Evolutionary conservation across 2,888 invertebrate species (phyloP), one percentile per base, ranked within the genome.

Genomic region (Drosophila ezoana): DNA sequence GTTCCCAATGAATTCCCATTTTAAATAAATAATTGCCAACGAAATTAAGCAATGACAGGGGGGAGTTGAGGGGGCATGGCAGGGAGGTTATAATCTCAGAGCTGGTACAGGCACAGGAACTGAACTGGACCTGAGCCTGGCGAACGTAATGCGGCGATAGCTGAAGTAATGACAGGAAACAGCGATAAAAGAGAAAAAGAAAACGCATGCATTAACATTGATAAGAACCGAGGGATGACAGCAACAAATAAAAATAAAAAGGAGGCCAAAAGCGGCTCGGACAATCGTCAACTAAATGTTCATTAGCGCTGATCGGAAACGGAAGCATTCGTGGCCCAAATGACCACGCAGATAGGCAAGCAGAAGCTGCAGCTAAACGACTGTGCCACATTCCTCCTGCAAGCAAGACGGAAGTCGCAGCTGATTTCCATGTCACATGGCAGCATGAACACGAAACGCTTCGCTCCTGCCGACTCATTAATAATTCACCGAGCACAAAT

Each of bases 11-110:
- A 53, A 64, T 72, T 77, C 70, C 28, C 84, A 81, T 79, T 84
- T 85, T 85, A 85, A 85, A 89, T 85, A 85, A 85, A 85, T 85
- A 85, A 85, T 89, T 89, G 84, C 81, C 79, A 77, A 51, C 75
- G 87, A 85, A 89, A 89, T 89, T 83, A 83, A 87, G 89, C 74
- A 68, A 64, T 72, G 80, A 44, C 20, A 3, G 43, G 2, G 13
- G 28, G 45, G 59, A 4, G 9, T 13, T 8, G 44, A 38, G 8
- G 28, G n/a, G 45, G 44, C 20, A 10, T 14, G 48, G 44, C 35
- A 63, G 18, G 23, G 38, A 52, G 38, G 47, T 48, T 58, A 62
- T 68, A 81, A 82, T 82, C 80, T 82, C 64, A 40, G 44, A 23
- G 63, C 32, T 49, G 56, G 49, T 57, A 35, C 37, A 28, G 49